Evolutionary conservation across 2,113 vertebrate genomes (phyloP).

Genomic region (Crotalus viridis): DNA sequence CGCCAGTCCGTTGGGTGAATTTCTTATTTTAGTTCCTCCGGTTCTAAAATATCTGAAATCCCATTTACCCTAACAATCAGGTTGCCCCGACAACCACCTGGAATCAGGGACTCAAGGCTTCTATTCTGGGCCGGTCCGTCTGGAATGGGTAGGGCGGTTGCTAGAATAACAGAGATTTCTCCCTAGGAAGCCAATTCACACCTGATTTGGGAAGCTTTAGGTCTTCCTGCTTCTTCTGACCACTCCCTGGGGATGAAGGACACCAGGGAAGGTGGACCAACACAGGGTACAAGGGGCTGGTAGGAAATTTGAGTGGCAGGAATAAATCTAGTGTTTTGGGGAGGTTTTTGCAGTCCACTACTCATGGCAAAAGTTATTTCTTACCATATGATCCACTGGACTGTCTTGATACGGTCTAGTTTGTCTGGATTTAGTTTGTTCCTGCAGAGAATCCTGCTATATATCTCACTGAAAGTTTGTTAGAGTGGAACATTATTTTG

Average conservation of each 20-base stretch:
- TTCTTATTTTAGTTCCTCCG: background rate
- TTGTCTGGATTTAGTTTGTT: background rate
- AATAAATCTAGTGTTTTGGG: background rate
- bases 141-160: background rate
- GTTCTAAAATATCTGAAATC: accelerated
- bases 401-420: background rate
- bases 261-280: background rate
- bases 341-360: background rate
- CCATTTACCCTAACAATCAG: background rate
- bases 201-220: conserved; percentile 15
- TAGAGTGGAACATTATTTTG: background rate
- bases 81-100: background rate
- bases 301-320: background rate
- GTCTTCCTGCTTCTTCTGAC: background rate
- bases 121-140: background rate
- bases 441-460: background rate
- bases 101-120: accelerated
- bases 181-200: background rate
- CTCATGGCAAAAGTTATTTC: background rate
- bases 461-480: background rate
- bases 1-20: background rate
- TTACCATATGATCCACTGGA: background rate
- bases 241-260: background rate
- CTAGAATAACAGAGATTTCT: background rate
- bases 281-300: background rate